A percentile compares a stretch with the other conserved stretches of the same genome.
phyloP scores from a whole-genome alignment of 2,797 vertebrate species.

The Phaenicophaeus curvirostris region DNA sequence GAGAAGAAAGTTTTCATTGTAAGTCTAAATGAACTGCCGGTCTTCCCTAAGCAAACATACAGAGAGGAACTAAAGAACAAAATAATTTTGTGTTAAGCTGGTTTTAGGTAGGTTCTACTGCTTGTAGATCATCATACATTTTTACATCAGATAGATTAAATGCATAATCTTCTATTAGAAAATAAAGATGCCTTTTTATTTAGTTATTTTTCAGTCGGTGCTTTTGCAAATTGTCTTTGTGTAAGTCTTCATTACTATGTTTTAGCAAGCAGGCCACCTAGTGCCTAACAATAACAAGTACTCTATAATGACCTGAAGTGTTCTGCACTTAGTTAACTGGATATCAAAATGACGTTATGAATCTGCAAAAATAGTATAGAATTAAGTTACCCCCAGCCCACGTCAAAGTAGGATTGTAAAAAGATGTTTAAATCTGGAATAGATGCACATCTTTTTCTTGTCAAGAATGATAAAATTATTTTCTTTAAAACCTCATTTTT shows the following conservation, averaged over 20 bases:
- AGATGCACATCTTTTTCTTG: too few species aligned
- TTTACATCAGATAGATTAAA: background rate
- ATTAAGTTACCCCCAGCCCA: too few species aligned
- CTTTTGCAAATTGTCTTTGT: background rate
- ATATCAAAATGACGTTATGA: too few species aligned
- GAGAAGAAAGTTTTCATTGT: background rate
- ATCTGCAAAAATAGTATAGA: too few species aligned
- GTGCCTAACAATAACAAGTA: constrained; percentile 59
- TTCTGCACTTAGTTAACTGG: too few species aligned
- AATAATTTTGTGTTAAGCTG: background rate
- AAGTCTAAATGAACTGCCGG: background rate
- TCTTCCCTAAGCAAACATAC: background rate
- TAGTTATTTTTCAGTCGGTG: background rate
- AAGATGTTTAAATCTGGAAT: too few species aligned
- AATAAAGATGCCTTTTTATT: background rate
- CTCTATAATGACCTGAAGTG: background rate
- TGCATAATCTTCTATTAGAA: background rate
- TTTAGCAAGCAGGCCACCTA: constrained; percentile 71
- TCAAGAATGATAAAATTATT: too few species aligned
- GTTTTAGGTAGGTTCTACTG: background rate
- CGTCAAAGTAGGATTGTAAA: too few species aligned
- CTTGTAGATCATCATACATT: background rate
- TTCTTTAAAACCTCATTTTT: too few species aligned
- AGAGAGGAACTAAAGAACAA: background rate
- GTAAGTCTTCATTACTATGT: background rate